These are phyloP conservation scores for Lichenostomus cassidix DNA, from an alignment of 2,113 vertebrate genomes.

Conservation along the genomic window DNA sequence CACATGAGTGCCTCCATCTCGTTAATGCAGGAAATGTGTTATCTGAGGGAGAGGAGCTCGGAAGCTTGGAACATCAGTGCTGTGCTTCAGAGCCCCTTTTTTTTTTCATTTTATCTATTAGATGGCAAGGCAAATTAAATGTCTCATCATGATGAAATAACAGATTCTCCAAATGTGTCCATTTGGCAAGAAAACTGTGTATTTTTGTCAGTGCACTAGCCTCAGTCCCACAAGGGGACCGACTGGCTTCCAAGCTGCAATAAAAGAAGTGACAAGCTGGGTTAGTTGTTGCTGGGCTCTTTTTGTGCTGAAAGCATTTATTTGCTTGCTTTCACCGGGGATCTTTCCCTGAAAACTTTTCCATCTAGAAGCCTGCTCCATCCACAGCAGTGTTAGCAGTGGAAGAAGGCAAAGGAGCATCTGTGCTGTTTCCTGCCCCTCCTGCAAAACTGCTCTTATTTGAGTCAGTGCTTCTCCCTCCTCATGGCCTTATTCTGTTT, in stretches of 20 bases:
- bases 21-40: slow-evolving; percentile 55
- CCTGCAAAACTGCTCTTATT: background rate
- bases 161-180: slow-evolving; percentile 22
- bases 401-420: background rate
- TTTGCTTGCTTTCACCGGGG: background rate
- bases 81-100: background rate
- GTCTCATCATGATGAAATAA: slow-evolving; percentile 1
- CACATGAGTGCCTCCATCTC: slow-evolving; percentile 54
- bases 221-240: background rate
- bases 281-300: background rate
- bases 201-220: background rate
- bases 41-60: background rate
- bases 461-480: background rate
- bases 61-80: background rate
- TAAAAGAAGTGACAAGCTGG: slow-evolving; percentile 18
- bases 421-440: background rate
- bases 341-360: background rate
- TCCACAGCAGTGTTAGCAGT: background rate
- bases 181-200: slow-evolving; percentile 30
- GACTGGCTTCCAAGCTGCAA: background rate
- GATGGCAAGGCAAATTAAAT: slow-evolving; percentile 48
- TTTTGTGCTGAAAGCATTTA: background rate
- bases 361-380: background rate
- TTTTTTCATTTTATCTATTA: slow-evolving; percentile 40
- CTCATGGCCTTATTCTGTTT: background rate